These are phyloP conservation scores for Aplysina aerophoba DNA, from an alignment of 37 sponge, comb jelly and placozoan species.

Conservation along the genomic window DNA sequence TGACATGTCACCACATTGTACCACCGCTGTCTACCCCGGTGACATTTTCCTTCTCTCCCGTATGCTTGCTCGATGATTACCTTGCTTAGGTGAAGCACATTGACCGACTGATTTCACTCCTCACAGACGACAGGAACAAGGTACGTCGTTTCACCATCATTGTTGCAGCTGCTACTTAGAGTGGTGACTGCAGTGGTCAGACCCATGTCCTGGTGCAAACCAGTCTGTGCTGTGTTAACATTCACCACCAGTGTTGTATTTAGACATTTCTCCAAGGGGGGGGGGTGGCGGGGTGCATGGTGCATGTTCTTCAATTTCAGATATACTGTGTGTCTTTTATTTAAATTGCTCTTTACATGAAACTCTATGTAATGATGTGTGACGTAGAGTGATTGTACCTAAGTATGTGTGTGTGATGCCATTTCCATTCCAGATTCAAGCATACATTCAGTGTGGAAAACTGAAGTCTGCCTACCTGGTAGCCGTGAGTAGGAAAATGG, in stretches of 20 bases:
- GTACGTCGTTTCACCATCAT: not conserved
- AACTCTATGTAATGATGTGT: too few relatives aligned
- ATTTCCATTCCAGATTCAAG: slow-evolving; percentile 61
- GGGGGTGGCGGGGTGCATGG: too few relatives aligned
- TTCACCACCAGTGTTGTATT: too few relatives aligned
- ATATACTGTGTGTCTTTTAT: too few relatives aligned
- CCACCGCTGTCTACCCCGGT: too few relatives aligned
- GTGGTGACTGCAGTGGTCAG: not conserved
- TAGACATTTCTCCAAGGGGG: too few relatives aligned
- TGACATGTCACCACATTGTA: too few relatives aligned
- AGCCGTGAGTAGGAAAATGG: slow-evolving; percentile 61
- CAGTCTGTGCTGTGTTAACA: not conserved
- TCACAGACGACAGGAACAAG: slow-evolving; percentile 9
- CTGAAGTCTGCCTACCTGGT: slow-evolving; percentile 86
- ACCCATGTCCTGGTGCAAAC: not conserved
- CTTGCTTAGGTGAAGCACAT: not conserved
- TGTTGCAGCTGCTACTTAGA: too few relatives aligned
- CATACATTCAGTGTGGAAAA: slow-evolving; percentile 79
- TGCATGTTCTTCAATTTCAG: too few relatives aligned
- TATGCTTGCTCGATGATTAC: too few relatives aligned
- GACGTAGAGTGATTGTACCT: too few relatives aligned
- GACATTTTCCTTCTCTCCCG: not conserved
- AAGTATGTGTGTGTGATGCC: not conserved
- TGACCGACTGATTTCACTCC: not conserved
- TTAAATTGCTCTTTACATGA: too few relatives aligned